phyloP scores from a whole-genome alignment of 2,797 vertebrate species.

The Sebastes hopkinsi region DNA sequence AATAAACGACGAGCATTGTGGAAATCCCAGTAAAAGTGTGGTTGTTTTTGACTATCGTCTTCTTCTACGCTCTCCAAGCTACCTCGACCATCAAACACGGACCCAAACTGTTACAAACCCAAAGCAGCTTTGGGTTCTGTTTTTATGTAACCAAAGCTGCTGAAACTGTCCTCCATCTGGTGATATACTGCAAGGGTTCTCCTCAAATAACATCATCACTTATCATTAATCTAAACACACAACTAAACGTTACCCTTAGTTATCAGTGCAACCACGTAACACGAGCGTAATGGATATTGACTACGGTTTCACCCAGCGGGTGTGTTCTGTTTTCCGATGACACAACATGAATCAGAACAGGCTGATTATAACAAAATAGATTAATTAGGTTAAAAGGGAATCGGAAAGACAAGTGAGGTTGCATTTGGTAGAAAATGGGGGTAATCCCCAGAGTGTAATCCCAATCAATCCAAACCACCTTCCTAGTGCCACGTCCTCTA shows the following conservation, averaged over 20 bases:
- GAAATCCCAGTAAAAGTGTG: too few relatives aligned
- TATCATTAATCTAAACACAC: not conserved
- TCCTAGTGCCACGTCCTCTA: not conserved
- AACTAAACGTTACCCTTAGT: not conserved
- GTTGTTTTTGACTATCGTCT: too few relatives aligned
- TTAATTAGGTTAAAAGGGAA: constrained; percentile 20
- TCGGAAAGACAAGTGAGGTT: not conserved
- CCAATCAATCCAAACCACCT: not conserved
- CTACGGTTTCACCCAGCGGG: too few relatives aligned
- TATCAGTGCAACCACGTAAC: not conserved
- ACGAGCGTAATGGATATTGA: not conserved
- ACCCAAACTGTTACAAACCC: not conserved
- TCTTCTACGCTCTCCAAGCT: too few relatives aligned
- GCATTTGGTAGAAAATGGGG: not conserved
- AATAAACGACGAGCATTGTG: too few relatives aligned
- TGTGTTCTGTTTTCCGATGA: not conserved
- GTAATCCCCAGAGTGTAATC: not conserved
- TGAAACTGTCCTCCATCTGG: not conserved
- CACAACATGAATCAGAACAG: not conserved
- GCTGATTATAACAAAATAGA: constrained; percentile 14
- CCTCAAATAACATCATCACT: too few relatives aligned
- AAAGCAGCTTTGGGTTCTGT: not conserved
- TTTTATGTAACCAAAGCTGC: not conserved
- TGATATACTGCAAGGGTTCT: not conserved
- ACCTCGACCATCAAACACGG: too few relatives aligned